These are phyloP conservation scores for Ophion costatus DNA, from an alignment of 2,888 invertebrate genomes.

Conservation along the genomic window DNA sequence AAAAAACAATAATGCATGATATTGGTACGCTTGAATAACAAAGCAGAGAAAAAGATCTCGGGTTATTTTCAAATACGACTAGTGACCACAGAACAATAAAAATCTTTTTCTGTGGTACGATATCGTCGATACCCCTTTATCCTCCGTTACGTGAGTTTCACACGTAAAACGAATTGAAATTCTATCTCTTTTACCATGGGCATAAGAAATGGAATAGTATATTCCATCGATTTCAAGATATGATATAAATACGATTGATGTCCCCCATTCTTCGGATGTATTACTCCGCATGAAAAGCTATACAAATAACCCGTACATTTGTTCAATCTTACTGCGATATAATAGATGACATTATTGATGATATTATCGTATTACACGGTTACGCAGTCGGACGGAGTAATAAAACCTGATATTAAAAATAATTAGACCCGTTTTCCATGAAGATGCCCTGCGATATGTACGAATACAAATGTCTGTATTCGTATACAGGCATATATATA, in stretches of 20 bases:
- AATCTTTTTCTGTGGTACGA: neutral
- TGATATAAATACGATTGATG: neutral
- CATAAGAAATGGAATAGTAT: conserved; percentile 12
- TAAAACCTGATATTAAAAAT: conserved; percentile 10
- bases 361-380: neutral
- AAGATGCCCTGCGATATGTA: conserved; percentile 24
- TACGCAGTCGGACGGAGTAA: neutral
- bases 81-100: neutral
- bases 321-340: no score
- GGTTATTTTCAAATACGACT: no score
- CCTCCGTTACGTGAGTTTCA: neutral
- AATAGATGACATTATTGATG: no score
- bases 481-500: no score
- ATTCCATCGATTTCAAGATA: conserved; percentile 21
- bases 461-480: no score
- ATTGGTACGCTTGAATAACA: no score
- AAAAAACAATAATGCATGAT: no score
- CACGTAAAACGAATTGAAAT: conserved; percentile 17
- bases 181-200: conserved; percentile 4
- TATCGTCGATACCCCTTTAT: neutral
- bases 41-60: no score
- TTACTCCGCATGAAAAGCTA: no score
- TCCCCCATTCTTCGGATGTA: neutral
- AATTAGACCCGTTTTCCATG: conserved; percentile 24
- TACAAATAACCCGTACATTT: no score